These are phyloP conservation scores for Myanophis thanlyinensis DNA, from an alignment of 2,113 vertebrate genomes.

Conservation along the genomic window DNA sequence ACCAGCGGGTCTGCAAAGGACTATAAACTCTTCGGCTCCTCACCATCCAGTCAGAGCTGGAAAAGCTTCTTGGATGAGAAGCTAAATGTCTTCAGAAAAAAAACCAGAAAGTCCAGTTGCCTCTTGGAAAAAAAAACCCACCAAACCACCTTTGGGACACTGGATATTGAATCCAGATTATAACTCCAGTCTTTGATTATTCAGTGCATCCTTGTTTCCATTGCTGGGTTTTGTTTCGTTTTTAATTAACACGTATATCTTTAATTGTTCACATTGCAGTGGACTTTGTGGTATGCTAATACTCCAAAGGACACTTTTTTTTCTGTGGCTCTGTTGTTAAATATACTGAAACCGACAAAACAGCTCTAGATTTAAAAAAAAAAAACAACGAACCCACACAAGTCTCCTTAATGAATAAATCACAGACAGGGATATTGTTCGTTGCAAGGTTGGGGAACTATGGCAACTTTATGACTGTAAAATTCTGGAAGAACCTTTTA, in stretches of 20 bases:
- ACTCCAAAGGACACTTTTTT: neutral
- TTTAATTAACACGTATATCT: neutral
- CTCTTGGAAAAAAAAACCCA: too few species aligned
- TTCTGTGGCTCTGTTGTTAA: too few species aligned
- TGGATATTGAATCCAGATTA: neutral
- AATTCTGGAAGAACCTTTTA: neutral
- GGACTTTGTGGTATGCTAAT: neutral
- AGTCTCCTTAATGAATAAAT: neutral
- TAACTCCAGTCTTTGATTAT: too few species aligned
- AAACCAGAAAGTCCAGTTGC: too few species aligned
- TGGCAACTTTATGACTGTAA: neutral
- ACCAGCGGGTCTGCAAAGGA: too few species aligned
- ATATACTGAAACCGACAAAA: neutral
- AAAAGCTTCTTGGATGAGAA: too few species aligned
- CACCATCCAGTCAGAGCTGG: too few species aligned
- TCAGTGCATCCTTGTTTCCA: neutral
- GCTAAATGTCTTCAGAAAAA: too few species aligned
- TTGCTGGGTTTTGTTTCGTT: fast-evolving
- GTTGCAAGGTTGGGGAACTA: neutral
- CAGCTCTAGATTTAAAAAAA: neutral
- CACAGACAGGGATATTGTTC: neutral
- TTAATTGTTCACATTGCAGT: neutral
- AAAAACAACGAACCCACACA: neutral
- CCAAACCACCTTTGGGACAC: too few species aligned
- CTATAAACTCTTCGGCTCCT: too few species aligned